Evolutionary conservation across 2,888 invertebrate genomes (phyloP).

Genomic region (Acanthosoma haemorrhoidale): DNA sequence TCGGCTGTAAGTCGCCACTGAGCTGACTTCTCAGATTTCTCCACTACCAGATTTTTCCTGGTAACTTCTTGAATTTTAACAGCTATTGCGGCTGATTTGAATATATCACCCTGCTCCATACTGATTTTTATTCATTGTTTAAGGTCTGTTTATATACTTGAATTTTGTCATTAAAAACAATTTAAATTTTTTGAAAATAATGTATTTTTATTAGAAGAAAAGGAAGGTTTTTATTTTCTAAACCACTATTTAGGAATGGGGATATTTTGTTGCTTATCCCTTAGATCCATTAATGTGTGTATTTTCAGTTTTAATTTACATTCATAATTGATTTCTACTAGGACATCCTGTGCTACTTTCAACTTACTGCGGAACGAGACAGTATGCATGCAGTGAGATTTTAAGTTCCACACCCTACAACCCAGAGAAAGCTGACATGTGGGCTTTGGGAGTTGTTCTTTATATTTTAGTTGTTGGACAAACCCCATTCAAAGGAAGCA

Average conservation of each 20-base stretch:
- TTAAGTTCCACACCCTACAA: conserved; percentile 5
- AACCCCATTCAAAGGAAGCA: background rate
- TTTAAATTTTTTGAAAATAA: too few relatives aligned
- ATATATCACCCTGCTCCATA: too few relatives aligned
- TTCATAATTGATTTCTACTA: background rate
- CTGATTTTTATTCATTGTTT: too few relatives aligned
- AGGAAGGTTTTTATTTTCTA: background rate
- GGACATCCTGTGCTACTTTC: background rate
- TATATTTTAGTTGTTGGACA: background rate
- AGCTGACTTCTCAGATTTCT: too few relatives aligned
- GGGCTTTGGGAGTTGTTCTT: conserved; percentile 13
- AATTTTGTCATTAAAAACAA: too few relatives aligned
- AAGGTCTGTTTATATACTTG: too few relatives aligned
- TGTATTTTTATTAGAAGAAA: background rate
- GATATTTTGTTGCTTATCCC: background rate
- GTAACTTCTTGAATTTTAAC: too few relatives aligned
- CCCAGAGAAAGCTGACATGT: conserved; percentile 9
- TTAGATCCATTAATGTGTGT: background rate
- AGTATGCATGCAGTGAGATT: conserved; percentile 11
- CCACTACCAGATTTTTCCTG: too few relatives aligned
- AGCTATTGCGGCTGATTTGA: too few relatives aligned
- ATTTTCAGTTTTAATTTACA: background rate
- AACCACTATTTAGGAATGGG: background rate
- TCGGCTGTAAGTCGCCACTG: too few relatives aligned
- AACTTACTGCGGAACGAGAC: conserved; percentile 13